Conservation (phyloP, 2,888 invertebrate species). For the Xanthorhoe designata region DNA sequence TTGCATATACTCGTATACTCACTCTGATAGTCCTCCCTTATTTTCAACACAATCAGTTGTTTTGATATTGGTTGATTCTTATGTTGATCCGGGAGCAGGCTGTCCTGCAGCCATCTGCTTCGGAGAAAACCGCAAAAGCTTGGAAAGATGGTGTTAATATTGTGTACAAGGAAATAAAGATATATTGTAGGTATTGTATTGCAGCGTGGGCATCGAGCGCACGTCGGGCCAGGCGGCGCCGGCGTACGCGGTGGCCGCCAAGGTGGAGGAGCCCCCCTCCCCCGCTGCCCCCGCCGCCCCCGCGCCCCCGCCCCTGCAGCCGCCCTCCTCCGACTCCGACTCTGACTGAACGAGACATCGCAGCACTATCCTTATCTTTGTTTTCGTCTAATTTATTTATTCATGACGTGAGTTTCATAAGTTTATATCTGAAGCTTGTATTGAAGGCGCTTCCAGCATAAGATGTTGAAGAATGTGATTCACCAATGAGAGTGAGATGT, state of each 20-base stretch:
- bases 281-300: conserved; percentile 49
- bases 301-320: conserved; percentile 51
- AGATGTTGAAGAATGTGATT: not conserved
- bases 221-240: conserved; percentile 81
- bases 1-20: no score
- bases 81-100: no score
- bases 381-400: not conserved
- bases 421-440: not conserved
- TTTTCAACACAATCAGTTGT: no score
- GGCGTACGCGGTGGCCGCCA: conserved; percentile 70
- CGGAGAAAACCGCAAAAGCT: no score
- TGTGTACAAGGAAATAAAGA: not conserved
- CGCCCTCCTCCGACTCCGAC: conserved; percentile 78
- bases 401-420: not conserved
- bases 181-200: conserved; percentile 10
- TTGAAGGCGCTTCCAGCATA: not conserved
- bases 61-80: not conserved
- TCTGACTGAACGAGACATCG: conserved; percentile 58
- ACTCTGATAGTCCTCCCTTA: no score
- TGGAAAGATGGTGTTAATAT: no score
- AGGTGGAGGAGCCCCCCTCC: conserved; percentile 47
- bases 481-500: not conserved
- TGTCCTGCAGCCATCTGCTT: no score
- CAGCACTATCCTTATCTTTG: not conserved
- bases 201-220: conserved; percentile 94